Evolutionary conservation across 2,797 vertebrate species (phyloP), one percentile per base, ranked within the genome.

Genomic region (Tinamus major): DNA sequence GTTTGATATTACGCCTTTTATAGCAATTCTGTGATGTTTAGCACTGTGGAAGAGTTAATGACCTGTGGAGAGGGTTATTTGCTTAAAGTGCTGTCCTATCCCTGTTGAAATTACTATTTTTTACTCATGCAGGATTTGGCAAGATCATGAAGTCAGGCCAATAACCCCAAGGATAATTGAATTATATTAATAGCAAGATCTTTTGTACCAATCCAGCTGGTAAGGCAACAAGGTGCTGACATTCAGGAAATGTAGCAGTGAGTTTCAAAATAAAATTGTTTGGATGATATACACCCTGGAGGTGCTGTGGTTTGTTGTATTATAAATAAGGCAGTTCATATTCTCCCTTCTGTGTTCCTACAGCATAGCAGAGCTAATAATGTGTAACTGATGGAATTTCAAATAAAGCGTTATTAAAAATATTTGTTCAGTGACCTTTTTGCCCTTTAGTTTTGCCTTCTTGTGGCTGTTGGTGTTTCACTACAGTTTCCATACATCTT

Each of bases 361-460:
- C 78, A 95, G 70, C 12, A 33, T 56, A 81, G 85, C 55, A 91
- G 89, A 97, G 72, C 93, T 96, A 97, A 97, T 96, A 98, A 96
- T 79, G 90, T 97, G 90, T 95, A 96, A 96, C 93, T 94, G 95
- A 97, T 96, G 93, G 89, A 96, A 97, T 97, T 97, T 97, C 93
- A 96, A 96, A 97, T 93, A 97, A 95, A 97, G 77, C 55, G 76
- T 95, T 97, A 96, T 96, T 97, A 96, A 97, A 89, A 96, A 94
- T 96, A 96, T 93, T 97, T 97, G 87, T 96, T 97, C 94, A 93
- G 81, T 93, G 92, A 96, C 80, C 87, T 87, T 93, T 92, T 72
- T 62, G 69, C 82, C 89, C 79, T 83, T 94, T 86, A 85, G n/a
- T 90, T 96, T 95, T 95, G 39, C 81, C 70, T 87, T 96, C 75